Conservation (phyloP, 1,140 invertebrate genomes). For the Orius insidiosus region DNA sequence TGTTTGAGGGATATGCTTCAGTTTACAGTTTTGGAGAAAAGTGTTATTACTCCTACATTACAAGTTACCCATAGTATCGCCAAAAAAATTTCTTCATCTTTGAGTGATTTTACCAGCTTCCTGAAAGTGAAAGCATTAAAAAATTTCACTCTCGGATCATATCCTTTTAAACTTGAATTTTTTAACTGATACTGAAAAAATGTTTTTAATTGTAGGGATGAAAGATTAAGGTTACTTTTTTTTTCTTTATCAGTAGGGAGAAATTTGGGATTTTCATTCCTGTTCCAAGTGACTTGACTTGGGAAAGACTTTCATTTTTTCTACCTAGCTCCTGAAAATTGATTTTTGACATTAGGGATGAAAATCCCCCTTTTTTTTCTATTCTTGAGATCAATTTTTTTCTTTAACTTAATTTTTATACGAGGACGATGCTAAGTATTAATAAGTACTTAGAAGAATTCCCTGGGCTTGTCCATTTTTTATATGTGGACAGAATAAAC, state of each 20-base stretch:
- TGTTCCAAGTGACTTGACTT: too few species aligned
- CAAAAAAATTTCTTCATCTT: constrained; percentile 27
- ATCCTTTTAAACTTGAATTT: constrained; percentile 35
- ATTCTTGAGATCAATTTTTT: too few species aligned
- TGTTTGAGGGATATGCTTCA: constrained; percentile 44
- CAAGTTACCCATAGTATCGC: constrained; percentile 19
- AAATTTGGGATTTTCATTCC: too few species aligned
- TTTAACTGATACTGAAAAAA: neutral
- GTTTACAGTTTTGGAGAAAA: constrained; percentile 38
- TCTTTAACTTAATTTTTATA: constrained; percentile 18
- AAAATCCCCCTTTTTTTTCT: too few species aligned
- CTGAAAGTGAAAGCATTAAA: constrained; percentile 54
- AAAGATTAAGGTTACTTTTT: too few species aligned
- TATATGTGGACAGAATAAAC: constrained; percentile 59
- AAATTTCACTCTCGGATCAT: constrained; percentile 62
- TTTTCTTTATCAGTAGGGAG: too few species aligned
- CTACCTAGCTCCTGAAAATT: too few species aligned
- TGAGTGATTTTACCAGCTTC: constrained; percentile 44
- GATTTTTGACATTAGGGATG: too few species aligned
- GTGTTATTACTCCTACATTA: constrained; percentile 22
- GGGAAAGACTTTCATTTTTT: too few species aligned
- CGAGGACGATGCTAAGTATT: constrained; percentile 49
- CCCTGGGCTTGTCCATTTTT: constrained; percentile 70
- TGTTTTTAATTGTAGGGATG: too few species aligned
- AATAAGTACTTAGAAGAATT: constrained; percentile 77